These are phyloP conservation scores for Pollenia labialis DNA, from an alignment of 2,888 invertebrate genomes.

Conservation along the genomic window DNA sequence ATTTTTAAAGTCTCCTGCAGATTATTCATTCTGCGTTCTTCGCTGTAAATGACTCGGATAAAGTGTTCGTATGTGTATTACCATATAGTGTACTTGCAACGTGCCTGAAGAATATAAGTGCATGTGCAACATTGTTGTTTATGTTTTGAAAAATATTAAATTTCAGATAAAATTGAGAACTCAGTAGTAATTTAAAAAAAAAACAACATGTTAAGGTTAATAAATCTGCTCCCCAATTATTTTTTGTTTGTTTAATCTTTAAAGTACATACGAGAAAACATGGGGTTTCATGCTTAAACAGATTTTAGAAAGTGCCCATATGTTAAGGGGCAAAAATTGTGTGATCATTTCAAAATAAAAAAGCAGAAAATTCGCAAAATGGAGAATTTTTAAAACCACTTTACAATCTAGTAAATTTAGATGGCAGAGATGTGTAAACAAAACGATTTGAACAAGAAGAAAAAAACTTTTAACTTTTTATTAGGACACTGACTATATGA, in stretches of 20 bases:
- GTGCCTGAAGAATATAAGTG: neutral
- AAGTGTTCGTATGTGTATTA: neutral
- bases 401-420: too few species aligned
- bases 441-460: too few species aligned
- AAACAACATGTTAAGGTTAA: slow-evolving; percentile 27
- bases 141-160: slow-evolving; percentile 29
- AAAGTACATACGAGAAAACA: neutral
- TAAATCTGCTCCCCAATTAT: slow-evolving; percentile 7
- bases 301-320: neutral
- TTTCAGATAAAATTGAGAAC: slow-evolving; percentile 31
- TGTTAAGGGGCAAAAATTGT: slow-evolving; percentile 13
- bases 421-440: too few species aligned
- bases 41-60: slow-evolving; percentile 19
- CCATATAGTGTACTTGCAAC: neutral
- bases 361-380: too few species aligned
- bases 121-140: slow-evolving; percentile 44
- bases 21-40: slow-evolving; percentile 9
- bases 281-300: slow-evolving; percentile 19
- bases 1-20: slow-evolving; percentile 18
- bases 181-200: neutral
- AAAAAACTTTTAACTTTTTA: too few species aligned
- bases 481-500: too few species aligned
- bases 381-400: too few species aligned
- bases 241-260: neutral
- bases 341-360: neutral